phyloP scores from a whole-genome alignment of 2,888 invertebrate genomes.

The Neoitamus cyanurus region DNA sequence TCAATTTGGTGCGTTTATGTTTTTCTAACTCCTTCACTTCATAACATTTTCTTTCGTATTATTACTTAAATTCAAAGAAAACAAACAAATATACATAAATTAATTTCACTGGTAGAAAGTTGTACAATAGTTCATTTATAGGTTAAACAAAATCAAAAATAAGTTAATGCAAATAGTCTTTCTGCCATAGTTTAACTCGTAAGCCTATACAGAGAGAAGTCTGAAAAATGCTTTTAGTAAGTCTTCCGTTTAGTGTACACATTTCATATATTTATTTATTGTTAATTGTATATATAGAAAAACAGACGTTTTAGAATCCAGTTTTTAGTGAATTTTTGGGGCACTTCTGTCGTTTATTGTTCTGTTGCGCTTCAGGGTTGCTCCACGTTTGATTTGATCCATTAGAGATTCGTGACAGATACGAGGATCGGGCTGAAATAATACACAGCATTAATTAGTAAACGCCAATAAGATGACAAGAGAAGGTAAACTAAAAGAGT shows the following conservation, averaged over 20 bases:
- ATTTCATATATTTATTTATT: conserved; percentile 4
- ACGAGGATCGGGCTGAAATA: conserved; percentile 78
- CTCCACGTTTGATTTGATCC: conserved; percentile 92
- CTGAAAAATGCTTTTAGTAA: conserved; percentile 18
- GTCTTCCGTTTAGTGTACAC: conserved; percentile 7
- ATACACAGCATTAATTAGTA: not conserved
- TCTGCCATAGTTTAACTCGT: not conserved
- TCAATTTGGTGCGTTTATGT: not conserved
- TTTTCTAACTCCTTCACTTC: not conserved
- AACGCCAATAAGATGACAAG: not conserved
- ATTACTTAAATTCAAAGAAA: conserved; percentile 3
- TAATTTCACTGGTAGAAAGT: not conserved
- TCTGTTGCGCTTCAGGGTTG: conserved; percentile 79
- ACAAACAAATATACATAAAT: not conserved
- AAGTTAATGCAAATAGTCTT: not conserved
- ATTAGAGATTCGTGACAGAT: conserved; percentile 88
- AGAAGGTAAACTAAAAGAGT: not conserved
- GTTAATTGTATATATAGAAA: conserved; percentile 7
- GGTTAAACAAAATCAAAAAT: conserved; percentile 16
- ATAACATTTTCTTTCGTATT: not conserved
- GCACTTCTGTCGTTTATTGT: conserved; percentile 80
- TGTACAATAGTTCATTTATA: not conserved
- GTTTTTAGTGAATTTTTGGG: conserved; percentile 73
- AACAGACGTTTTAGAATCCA: conserved; percentile 18
- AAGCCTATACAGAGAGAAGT: conserved; percentile 12